phyloP scores from a whole-genome alignment of 2,797 vertebrate species.

The Myotis planiceps region DNA sequence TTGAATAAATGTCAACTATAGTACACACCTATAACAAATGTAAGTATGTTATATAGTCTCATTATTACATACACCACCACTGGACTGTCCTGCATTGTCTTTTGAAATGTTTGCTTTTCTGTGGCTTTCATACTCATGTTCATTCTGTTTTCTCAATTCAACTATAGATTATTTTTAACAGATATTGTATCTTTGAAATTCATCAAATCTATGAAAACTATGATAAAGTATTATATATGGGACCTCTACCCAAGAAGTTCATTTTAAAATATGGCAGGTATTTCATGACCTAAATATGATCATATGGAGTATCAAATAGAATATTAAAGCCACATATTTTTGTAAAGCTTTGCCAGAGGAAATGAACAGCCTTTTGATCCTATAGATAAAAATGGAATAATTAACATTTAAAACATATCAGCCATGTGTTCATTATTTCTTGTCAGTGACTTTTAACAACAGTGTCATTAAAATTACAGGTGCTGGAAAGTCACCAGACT shows the following conservation, averaged over 20 bases:
- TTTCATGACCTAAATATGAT: background rate
- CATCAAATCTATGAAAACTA: background rate
- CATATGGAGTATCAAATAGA: background rate
- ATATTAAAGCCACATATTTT: background rate
- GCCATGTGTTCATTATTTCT: background rate
- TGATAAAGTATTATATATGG: background rate
- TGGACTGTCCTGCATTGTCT: background rate
- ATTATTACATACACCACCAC: background rate
- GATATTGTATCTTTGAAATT: background rate
- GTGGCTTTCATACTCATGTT: background rate
- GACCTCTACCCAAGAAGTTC: background rate
- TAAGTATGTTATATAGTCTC: too few relatives aligned
- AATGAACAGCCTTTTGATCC: background rate
- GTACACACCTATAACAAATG: background rate
- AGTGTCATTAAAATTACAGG: background rate
- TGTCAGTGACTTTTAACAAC: background rate
- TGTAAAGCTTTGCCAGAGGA: background rate
- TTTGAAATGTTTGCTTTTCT: background rate
- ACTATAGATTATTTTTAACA: background rate
- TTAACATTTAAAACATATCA: background rate
- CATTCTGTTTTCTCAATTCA: background rate
- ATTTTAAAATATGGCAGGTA: background rate
- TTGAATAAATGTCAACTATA: background rate
- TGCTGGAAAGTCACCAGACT: background rate
- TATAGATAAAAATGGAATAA: background rate